phyloP scores from a whole-genome alignment of 1,140 invertebrate species.

The Fopius arisanus region DNA sequence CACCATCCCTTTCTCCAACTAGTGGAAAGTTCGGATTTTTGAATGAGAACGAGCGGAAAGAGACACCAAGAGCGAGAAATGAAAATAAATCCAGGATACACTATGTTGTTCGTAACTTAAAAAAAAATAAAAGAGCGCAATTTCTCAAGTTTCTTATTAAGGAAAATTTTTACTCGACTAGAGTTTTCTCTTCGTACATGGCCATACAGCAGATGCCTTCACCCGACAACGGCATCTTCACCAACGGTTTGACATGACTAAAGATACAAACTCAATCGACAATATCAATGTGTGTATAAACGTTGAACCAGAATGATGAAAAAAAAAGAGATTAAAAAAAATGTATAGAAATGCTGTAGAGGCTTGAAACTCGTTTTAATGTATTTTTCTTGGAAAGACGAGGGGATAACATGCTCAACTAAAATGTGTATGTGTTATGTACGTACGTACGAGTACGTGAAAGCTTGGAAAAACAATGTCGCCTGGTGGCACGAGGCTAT shows the following conservation, averaged over 20 bases:
- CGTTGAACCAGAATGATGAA: not conserved
- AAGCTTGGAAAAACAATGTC: conserved; percentile 28
- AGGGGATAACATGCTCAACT: not conserved
- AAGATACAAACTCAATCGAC: not conserved
- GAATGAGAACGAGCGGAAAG: not conserved
- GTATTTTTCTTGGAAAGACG: not conserved
- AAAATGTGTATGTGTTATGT: conserved; percentile 3
- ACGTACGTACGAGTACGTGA: conserved; percentile 6
- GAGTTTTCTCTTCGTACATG: too few relatives aligned
- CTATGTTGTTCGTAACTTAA: too few relatives aligned
- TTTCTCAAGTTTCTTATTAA: too few relatives aligned
- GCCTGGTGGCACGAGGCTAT: not conserved
- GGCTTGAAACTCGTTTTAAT: not conserved
- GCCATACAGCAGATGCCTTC: too few relatives aligned
- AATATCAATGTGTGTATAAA: not conserved
- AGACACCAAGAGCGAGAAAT: not conserved
- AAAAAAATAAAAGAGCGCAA: not conserved
- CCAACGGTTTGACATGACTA: not conserved
- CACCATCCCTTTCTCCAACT: not conserved
- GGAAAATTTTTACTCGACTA: too few relatives aligned
- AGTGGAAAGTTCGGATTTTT: not conserved
- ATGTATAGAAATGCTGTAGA: not conserved
- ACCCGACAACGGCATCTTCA: conserved; percentile 21
- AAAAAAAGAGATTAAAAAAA: not conserved
- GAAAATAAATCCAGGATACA: not conserved